These are phyloP conservation scores for Eulemur rufifrons DNA, from an alignment of 2,113 vertebrate species.

Conservation along the genomic window DNA sequence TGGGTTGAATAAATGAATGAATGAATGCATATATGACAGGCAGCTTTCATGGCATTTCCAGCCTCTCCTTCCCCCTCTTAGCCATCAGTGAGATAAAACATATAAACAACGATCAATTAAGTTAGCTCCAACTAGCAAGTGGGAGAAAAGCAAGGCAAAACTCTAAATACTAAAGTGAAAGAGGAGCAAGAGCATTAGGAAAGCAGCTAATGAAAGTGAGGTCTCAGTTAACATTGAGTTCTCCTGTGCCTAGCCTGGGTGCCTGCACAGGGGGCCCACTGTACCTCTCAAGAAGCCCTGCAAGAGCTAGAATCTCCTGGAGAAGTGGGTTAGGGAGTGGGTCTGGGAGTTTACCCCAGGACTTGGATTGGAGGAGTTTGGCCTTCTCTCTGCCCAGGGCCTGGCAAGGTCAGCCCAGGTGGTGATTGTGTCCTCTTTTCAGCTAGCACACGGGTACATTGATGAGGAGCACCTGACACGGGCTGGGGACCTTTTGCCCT, in stretches of 20 bases:
- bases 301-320: neutral
- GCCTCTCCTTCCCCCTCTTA: neutral
- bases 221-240: neutral
- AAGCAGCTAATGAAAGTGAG: neutral
- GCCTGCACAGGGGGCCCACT: neutral
- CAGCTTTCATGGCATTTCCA: neutral
- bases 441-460: constrained; percentile 81
- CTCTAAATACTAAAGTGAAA: neutral
- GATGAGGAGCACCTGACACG: constrained; percentile 86
- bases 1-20: neutral
- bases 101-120: neutral
- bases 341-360: neutral
- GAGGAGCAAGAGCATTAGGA: neutral
- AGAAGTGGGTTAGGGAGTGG: neutral
- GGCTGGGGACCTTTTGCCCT: neutral
- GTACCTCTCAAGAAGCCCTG: neutral
- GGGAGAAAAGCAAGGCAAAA: neutral
- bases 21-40: neutral
- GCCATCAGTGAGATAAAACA: neutral
- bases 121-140: neutral
- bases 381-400: constrained; percentile 77
- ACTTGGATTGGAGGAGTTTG: neutral
- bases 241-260: neutral
- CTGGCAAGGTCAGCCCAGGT: constrained; percentile 86
- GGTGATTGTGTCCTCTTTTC: constrained; percentile 87